A percentile compares a stretch with the other conserved stretches of the same genome.
Conservation (phyloP, 2,113 vertebrate species). For the Bolborhynchus lineola region DNA sequence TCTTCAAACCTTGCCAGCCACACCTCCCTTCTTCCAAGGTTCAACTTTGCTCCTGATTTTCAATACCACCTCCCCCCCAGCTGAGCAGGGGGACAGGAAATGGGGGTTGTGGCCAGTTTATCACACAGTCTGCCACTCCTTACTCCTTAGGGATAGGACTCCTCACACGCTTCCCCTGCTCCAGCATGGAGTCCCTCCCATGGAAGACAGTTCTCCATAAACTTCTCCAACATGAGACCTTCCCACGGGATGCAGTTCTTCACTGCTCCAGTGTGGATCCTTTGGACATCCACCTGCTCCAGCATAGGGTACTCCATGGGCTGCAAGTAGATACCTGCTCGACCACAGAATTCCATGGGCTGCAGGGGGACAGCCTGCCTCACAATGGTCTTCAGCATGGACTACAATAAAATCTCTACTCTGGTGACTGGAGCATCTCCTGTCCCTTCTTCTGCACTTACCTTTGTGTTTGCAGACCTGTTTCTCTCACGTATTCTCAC, state of each 20-base stretch:
- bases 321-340: neutral
- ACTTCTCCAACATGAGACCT: neutral
- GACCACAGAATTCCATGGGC: neutral
- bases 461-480: neutral
- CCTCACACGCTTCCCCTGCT: neutral
- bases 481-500: neutral
- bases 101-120: neutral
- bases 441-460: neutral
- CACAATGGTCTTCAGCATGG: accelerated
- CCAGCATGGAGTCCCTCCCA: neutral
- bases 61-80: neutral
- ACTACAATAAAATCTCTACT: neutral
- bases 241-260: neutral
- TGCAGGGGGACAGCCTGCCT: neutral
- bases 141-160: neutral
- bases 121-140: neutral
- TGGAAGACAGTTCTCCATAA: neutral
- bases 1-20: neutral
- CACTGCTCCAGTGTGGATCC: neutral
- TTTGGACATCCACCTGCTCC: neutral
- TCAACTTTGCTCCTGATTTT: neutral
- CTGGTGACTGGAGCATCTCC: neutral
- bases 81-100: neutral
- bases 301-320: too few relatives aligned
- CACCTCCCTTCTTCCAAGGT: accelerated